Evolutionary conservation across 2,888 invertebrate genomes (phyloP).

Genomic region (Malthinus seriepunctatus): DNA sequence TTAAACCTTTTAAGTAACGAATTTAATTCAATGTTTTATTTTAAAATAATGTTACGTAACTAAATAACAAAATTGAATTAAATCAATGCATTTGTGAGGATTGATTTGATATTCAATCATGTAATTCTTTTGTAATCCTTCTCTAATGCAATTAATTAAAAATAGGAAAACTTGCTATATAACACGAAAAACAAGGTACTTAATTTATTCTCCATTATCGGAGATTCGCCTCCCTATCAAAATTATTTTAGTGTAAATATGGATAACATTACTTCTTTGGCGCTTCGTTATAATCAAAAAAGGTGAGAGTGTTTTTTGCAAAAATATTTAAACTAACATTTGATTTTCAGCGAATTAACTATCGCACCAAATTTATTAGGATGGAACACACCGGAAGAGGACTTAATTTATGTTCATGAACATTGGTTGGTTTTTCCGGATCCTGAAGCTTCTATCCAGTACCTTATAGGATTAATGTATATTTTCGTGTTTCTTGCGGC

Average conservation of each 20-base stretch:
- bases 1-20: too few relatives aligned
- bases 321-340: neutral
- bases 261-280: neutral
- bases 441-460: slow-evolving; percentile 80
- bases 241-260: neutral
- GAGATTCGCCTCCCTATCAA: neutral
- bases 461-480: slow-evolving; percentile 77
- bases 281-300: neutral
- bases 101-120: too few relatives aligned
- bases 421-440: slow-evolving; percentile 83
- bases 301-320: too few relatives aligned
- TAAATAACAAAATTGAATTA: too few relatives aligned
- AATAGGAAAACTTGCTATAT: neutral
- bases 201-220: neutral
- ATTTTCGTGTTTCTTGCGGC: slow-evolving; percentile 74
- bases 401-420: slow-evolving; percentile 75
- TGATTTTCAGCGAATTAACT: slow-evolving; percentile 20
- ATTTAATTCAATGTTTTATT: too few relatives aligned
- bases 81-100: too few relatives aligned
- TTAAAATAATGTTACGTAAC: too few relatives aligned
- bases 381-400: slow-evolving; percentile 77
- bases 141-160: slow-evolving; percentile 3
- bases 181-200: neutral
- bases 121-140: neutral
- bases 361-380: slow-evolving; percentile 61